phyloP scores from a whole-genome alignment of 1,140 invertebrate species.

The Psilanteris sp. region DNA sequence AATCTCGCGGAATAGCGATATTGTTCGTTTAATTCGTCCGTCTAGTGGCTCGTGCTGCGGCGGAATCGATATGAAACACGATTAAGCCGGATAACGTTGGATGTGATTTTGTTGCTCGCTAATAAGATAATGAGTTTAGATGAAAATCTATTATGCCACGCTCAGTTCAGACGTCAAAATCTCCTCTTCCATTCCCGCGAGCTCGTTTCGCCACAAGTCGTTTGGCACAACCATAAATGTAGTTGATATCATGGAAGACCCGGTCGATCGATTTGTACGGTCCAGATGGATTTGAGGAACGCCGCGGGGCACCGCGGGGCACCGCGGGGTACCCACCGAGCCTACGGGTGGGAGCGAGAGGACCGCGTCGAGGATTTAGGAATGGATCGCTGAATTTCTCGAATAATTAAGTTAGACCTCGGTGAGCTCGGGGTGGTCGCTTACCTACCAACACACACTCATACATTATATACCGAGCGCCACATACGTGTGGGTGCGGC shows the following conservation, averaged over 20 bases:
- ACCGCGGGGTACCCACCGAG: conserved; percentile 6
- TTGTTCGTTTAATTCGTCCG: conserved; percentile 64
- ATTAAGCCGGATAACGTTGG: conserved; percentile 61
- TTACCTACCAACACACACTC: conserved; percentile 78
- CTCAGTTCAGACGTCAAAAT: conserved; percentile 64
- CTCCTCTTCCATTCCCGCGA: conserved; percentile 34
- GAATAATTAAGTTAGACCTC: conserved; percentile 80
- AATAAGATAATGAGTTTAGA: conserved; percentile 67
- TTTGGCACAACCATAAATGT: conserved; percentile 59
- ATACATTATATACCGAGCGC: conserved; percentile 77
- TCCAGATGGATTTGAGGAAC: conserved; percentile 63
- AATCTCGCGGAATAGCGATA: conserved; percentile 66
- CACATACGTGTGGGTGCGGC: conserved; percentile 59
- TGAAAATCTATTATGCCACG: conserved; percentile 62
- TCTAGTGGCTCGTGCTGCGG: conserved; percentile 59
- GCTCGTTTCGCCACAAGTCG: conserved; percentile 49
- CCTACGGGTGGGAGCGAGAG: conserved; percentile 48
- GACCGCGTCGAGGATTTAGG: conserved; percentile 67
- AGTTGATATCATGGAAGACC: conserved; percentile 63
- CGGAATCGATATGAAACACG: conserved; percentile 64
- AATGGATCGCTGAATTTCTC: conserved; percentile 80
- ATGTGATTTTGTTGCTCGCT: conserved; percentile 63
- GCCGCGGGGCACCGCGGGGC: conserved; percentile 25
- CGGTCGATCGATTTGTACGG: conserved; percentile 67
- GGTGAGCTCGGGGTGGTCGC: conserved; percentile 76